Base-by-base conservation (phyloP, 2,888 invertebrate species). In the Chironomus tentans region DNA sequence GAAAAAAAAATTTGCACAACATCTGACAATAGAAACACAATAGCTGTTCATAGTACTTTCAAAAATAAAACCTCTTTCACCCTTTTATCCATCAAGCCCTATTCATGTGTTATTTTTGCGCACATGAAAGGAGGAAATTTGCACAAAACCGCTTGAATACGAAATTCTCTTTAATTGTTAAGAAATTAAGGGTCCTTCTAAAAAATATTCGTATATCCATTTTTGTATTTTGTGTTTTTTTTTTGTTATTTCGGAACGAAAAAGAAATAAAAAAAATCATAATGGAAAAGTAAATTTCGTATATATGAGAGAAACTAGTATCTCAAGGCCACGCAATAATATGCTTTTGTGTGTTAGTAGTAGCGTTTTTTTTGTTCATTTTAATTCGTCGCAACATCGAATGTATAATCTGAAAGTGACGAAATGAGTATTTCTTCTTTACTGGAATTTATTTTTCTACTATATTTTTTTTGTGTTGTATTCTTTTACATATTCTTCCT, bases 281-380 rank as follows among this genome's bases (percentile, higher is more conserved):
- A 71, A 61, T 56, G 62, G 73, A 74, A 74, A 74, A 74, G 74
- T 74, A 74, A 74, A 61, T 56, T 61, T 71, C 71, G 46, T 56
- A 61, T 70, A 56, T 47, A 15, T 18, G 56, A 56, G 70, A 12
- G 71, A 71, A 71, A 71, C 71, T 71, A 71, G 50, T 71, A 71
- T 65, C 68, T 74, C 74, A 74, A 74, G 74, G 74, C 68, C 68
- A 74, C 65, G 65, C 65, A 65, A 65, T 24, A 24, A 13, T 65
- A 24, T 65, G 24, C 65, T 65, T 74, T 71, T 22, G 46, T 62
- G 74, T 74, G 68, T 74, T 74, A 74, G 74, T 74, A 28, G 70
- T 28, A 22, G 56, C 72, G 61, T 62, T 61, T 72, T 38, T 38
- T 38, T 38, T 38, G 38, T 38, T 38, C 38, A 38, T 38, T 38